Conservation (phyloP, 2,888 invertebrate species). For the Sabellastarte sp. region DNA sequence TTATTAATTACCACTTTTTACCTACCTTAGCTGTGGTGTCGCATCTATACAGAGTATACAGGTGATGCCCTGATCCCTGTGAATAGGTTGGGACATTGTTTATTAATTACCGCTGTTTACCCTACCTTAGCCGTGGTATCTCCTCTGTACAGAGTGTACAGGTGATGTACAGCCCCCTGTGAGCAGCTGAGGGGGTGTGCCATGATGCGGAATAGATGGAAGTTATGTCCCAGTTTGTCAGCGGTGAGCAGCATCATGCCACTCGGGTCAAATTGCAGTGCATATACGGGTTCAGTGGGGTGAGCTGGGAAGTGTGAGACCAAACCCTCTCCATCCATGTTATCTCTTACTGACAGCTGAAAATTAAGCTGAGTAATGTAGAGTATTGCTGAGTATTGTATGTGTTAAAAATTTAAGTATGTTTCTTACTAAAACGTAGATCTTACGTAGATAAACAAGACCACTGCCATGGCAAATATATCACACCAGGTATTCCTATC, state of each 20-base stretch:
- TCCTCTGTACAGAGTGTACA: constrained; percentile 91
- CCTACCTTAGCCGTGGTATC: constrained; percentile 90
- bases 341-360: constrained; percentile 66
- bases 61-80: constrained; percentile 76
- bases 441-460: no score
- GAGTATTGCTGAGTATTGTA: no score
- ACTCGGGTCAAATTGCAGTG: constrained; percentile 85
- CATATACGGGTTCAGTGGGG: constrained; percentile 75
- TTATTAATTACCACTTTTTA: no score
- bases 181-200: constrained; percentile 87
- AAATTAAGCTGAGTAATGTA: constrained; percentile 5
- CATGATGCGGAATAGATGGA: constrained; percentile 91
- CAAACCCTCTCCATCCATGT: constrained; percentile 65
- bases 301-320: constrained; percentile 67
- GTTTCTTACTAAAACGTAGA: no score
- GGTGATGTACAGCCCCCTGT: constrained; percentile 76
- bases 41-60: constrained; percentile 91
- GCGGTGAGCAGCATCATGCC: constrained; percentile 87
- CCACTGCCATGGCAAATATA: no score
- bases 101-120: no score
- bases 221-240: constrained; percentile 89
- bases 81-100: no score
- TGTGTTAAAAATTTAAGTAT: no score
- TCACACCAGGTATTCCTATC: no score
- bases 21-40: constrained; percentile 90